These are phyloP conservation scores for Episyrphus balteatus DNA, from an alignment of 1,140 invertebrate species.

Conservation along the genomic window DNA sequence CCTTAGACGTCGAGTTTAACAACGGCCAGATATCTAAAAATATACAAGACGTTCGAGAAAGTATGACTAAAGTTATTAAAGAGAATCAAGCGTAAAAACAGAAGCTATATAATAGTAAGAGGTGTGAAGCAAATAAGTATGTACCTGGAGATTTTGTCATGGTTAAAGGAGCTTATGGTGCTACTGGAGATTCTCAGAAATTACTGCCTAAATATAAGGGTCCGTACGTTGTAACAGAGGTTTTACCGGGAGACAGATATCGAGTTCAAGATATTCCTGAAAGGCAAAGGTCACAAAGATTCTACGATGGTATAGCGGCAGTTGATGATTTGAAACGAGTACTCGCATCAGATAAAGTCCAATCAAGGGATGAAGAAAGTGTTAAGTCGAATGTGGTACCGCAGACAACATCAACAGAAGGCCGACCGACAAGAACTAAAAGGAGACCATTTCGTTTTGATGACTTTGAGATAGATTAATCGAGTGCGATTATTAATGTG, in stretches of 20 bases:
- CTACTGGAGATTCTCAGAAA: constrained; percentile 13
- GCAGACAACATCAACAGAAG: no score
- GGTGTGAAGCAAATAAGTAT: constrained; percentile 6
- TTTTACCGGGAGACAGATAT: constrained; percentile 17
- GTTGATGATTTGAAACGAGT: background rate
- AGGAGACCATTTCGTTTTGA: no score
- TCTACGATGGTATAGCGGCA: background rate
- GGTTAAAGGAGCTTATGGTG: constrained; percentile 2
- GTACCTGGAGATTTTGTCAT: constrained; percentile 12
- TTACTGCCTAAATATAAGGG: constrained; percentile 14
- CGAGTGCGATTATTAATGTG: no score
- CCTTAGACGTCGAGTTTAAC: background rate
- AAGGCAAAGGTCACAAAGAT: background rate
- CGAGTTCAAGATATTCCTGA: constrained; percentile 11
- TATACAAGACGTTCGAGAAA: background rate
- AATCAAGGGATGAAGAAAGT: no score
- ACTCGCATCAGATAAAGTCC: background rate
- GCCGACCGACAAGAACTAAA: no score
- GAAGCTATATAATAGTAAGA: background rate
- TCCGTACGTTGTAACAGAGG: constrained; percentile 12
- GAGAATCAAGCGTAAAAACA: background rate
- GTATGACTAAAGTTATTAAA: background rate
- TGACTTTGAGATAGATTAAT: no score
- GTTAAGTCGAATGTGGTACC: no score
- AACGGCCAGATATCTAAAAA: background rate